Conservation (phyloP, 2,797 vertebrate genomes). For the Petrocephalus sullivani region DNA sequence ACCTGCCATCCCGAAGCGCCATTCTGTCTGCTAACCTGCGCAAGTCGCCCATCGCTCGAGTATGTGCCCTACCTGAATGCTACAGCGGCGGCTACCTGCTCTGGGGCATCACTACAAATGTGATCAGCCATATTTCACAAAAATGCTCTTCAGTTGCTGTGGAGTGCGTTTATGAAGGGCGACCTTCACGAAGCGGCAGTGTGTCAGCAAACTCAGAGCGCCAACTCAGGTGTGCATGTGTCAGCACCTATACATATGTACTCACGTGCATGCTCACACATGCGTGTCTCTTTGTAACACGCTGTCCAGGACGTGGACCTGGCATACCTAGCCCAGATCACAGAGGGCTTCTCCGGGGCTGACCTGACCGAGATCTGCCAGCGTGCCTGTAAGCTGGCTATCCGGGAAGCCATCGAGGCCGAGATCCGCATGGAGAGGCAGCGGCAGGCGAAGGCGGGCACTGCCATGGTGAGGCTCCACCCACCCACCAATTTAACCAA, state of each 20-base stretch:
- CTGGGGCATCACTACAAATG: not conserved
- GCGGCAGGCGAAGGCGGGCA: constrained; percentile 49
- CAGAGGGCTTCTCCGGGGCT: constrained; percentile 68
- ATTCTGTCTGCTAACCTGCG: constrained; percentile 52
- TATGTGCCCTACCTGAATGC: constrained; percentile 18
- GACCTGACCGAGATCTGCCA: constrained; percentile 73
- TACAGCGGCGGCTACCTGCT: not conserved
- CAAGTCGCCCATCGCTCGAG: constrained; percentile 50
- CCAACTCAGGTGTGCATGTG: not conserved
- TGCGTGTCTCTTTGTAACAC: not conserved
- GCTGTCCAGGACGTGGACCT: constrained; percentile 60
- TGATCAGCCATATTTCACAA: not conserved
- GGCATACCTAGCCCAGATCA: constrained; percentile 60
- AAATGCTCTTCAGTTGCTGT: not conserved
- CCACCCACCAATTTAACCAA: not conserved
- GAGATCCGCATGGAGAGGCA: constrained; percentile 63
- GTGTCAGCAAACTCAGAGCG: not conserved
- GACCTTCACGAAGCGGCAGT: not conserved
- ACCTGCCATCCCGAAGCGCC: constrained; percentile 45
- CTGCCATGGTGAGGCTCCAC: constrained; percentile 56
- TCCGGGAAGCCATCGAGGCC: constrained; percentile 67
- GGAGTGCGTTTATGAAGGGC: not conserved
- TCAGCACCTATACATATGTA: too few species aligned
- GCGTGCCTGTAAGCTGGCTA: constrained; percentile 67
- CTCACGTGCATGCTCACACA: too few species aligned